phyloP scores from a whole-genome alignment of 1,140 invertebrate genomes.

The Pseudomyrmex pallidus region DNA sequence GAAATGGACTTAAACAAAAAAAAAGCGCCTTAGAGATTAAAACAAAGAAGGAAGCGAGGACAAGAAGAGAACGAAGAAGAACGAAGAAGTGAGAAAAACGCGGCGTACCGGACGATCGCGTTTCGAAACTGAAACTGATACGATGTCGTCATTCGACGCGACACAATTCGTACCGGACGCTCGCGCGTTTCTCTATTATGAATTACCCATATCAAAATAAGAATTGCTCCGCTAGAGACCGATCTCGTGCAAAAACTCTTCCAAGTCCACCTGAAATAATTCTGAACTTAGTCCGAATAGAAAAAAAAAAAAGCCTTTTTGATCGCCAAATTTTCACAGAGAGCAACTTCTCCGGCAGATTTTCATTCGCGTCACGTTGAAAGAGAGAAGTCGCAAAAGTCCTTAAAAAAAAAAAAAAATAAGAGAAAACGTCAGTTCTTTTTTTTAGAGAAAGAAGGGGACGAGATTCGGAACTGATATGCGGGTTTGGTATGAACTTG shows the following conservation, averaged over 20 bases:
- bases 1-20: not conserved
- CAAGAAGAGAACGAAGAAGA: constrained; percentile 47
- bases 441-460: not conserved
- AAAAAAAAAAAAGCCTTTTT: not conserved
- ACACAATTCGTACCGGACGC: not conserved
- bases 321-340: not conserved
- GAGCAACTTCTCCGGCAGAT: not conserved
- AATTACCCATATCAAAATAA: constrained; percentile 59
- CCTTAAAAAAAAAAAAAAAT: constrained; percentile 16
- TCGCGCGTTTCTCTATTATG: constrained; percentile 6
- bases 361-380: not conserved
- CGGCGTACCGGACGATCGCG: not conserved
- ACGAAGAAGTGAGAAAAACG: constrained; percentile 19
- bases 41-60: constrained; percentile 5
- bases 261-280: not conserved
- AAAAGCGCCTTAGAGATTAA: constrained; percentile 43
- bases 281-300: not conserved
- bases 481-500: not conserved
- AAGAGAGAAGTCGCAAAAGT: not conserved
- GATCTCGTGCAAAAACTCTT: constrained; percentile 17
- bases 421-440: not conserved
- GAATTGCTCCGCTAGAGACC: not conserved
- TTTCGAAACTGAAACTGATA: constrained; percentile 25
- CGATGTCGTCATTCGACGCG: constrained; percentile 13
- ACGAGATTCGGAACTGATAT: not conserved